phyloP scores from a whole-genome alignment of 2,797 vertebrate species.

The Spinus olivaceus region DNA sequence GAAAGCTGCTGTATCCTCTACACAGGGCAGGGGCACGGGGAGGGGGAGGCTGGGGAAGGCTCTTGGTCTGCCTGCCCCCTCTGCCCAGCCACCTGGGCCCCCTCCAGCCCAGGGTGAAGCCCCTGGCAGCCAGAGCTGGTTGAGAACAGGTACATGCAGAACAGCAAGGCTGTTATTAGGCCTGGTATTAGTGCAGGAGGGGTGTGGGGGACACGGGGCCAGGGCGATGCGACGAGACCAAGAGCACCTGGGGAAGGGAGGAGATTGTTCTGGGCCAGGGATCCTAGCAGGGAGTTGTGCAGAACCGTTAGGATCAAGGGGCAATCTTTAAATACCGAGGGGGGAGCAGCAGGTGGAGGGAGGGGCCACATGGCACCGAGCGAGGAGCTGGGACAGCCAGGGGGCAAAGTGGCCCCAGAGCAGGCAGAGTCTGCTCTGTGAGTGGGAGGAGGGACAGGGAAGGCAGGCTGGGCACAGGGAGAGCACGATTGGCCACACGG shows the following conservation, averaged over 20 bases:
- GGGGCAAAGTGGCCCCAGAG: neutral
- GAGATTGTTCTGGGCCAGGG: neutral
- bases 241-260: neutral
- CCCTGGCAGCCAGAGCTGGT: neutral
- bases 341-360: neutral
- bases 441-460: neutral
- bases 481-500: neutral
- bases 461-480: slow-evolving; percentile 12
- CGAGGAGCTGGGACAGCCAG: neutral
- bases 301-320: neutral
- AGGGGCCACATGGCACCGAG: slow-evolving; percentile 46
- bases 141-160: slow-evolving; percentile 63
- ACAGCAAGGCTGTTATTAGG: slow-evolving; percentile 30
- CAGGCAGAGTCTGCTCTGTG: neutral
- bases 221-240: neutral
- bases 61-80: neutral
- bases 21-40: neutral
- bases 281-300: slow-evolving; percentile 23
- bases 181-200: slow-evolving; percentile 34
- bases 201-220: neutral
- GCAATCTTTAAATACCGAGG: slow-evolving; percentile 46
- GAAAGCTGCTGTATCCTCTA: slow-evolving; percentile 73
- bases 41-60: neutral
- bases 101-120: neutral
- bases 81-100: neutral